Evolutionary conservation across 1,140 invertebrate genomes (phyloP), one percentile per base, ranked within the genome.

Genomic region (Carposina sasakii): DNA sequence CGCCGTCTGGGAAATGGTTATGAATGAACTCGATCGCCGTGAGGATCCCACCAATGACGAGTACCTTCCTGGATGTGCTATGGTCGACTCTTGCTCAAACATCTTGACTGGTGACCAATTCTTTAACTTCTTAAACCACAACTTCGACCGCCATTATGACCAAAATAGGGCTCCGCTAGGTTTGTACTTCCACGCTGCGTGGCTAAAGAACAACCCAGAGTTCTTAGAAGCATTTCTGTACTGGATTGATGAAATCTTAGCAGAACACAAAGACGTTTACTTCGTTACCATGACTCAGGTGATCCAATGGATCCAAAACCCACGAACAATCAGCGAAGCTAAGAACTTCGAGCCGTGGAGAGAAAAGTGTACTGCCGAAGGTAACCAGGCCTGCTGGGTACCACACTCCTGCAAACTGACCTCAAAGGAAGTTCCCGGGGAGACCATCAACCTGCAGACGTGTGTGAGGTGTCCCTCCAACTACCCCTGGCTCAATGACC

Each of bases 261-360:
- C 90, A 49, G 93, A 91, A 47, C 91, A 96, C 85, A 94, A 95
- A 50, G 96, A 98, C 72, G 96, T 97, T 3, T 98, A 97, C 85
- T 98, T 98, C 71, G 95, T 97, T 1, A 98, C 96, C n/a, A 97
- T 97, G 93, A 97, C 95, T 1, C 95, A 96, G 82, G 96, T 97
- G 0, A 96, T 98, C 60, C 95, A 98, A 73, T 98, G 96, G 96
- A 96, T 98, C 74, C 95, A 97, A 71, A 96, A 96, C 68, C 96
- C 96, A 8, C 88, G 92, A 30, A 95, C 94, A 2, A 75, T 95
- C 49, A 88, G 89, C 21, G 93, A 96, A 70, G 90, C 93, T 6
- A 95, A 96, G 86, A 96, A 91, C 85, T 97, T 97, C 81, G 95
- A 96, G 67, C 92, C 95, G 13, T 98, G 95, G 95, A 93, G 92